Percentiles rank a stretch among this genome's conserved stretches.
These are phyloP conservation scores for Anastrepha obliqua DNA, from an alignment of 1,140 invertebrate genomes.

Conservation along the genomic window DNA sequence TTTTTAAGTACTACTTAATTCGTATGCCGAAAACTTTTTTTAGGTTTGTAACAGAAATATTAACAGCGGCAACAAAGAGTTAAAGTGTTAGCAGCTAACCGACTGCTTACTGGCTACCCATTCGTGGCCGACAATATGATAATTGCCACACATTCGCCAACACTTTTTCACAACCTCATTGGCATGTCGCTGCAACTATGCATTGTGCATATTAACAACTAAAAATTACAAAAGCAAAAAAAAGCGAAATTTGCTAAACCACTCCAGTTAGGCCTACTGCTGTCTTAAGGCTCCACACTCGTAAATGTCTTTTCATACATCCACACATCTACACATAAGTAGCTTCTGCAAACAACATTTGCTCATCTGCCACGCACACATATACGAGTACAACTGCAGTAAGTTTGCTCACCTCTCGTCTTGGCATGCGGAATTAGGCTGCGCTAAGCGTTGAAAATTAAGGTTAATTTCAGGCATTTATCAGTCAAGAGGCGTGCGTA, in stretches of 20 bases:
- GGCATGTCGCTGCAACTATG: slow-evolving; percentile 16
- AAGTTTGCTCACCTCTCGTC: neutral
- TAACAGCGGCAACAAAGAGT: no score
- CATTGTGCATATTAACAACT: neutral
- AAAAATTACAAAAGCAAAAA: neutral
- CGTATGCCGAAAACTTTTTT: no score
- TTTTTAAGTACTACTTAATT: no score
- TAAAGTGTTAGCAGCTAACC: neutral
- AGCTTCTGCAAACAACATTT: neutral
- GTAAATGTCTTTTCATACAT: neutral
- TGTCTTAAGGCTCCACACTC: neutral
- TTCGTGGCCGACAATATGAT: slow-evolving; percentile 9
- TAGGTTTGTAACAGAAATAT: no score
- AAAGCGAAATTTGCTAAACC: neutral
- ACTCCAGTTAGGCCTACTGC: neutral
- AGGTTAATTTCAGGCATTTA: slow-evolving; percentile 48
- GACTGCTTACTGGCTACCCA: neutral
- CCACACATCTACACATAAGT: neutral
- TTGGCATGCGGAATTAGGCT: neutral
- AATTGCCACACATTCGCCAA: slow-evolving; percentile 15
- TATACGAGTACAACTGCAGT: neutral
- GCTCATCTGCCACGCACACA: neutral
- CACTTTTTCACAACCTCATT: slow-evolving; percentile 5
- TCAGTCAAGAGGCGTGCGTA: slow-evolving; percentile 9
- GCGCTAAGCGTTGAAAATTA: slow-evolving; percentile 19